Base-by-base conservation (phyloP, 2,113 vertebrate genomes). In the Puntigrus tetrazona region DNA sequence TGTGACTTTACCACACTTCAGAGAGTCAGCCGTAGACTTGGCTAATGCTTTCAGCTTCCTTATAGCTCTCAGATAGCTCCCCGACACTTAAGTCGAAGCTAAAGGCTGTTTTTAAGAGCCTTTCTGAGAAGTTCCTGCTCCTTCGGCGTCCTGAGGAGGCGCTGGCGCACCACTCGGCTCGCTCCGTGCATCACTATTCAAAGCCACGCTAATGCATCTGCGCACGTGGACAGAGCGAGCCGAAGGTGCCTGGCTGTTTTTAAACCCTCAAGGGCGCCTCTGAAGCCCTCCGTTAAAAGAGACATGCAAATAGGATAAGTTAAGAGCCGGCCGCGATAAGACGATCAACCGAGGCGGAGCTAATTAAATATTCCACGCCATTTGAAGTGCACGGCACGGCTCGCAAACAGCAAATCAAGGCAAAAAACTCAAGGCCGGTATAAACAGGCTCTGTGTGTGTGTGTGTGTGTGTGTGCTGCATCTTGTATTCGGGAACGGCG, bases 361-460 rank as follows among this genome's bases (percentile, higher is more conserved):
- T 89, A 86, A 89, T 90, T 57, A 88, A 75, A 87, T 85, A 88
- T 84, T 85, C 65, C 76, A 67, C 82, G 45, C 50, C 79, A 84
- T 85, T 81, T 83, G 76, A 83, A 75, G 81, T 85, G 59, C 75
- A 70, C 38, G 22, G 29, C 38, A 63, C 22, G 14, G 47, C 13
- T 50, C 16, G 16, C 47, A 50, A 18, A 52, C 47, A 50, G 45
- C 45, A 1, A 14, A 47, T 47, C 13, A 13, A 47, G 41, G 45
- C 41, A 55, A 70, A 13, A n/a, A 70, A 45, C 57, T 77, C 38
- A 41, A 50, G 78, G 22, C 82, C 16, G 31, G 29, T 65, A 36
- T 57, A 80, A 74, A 80, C 76, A 52, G 47, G 34, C 10, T 75
- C 20, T 52, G 45, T 34, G 36, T 45, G 38, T 36, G 14, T 41